Base-by-base conservation (phyloP, 2,113 vertebrate genomes). In the Channa argus region DNA sequence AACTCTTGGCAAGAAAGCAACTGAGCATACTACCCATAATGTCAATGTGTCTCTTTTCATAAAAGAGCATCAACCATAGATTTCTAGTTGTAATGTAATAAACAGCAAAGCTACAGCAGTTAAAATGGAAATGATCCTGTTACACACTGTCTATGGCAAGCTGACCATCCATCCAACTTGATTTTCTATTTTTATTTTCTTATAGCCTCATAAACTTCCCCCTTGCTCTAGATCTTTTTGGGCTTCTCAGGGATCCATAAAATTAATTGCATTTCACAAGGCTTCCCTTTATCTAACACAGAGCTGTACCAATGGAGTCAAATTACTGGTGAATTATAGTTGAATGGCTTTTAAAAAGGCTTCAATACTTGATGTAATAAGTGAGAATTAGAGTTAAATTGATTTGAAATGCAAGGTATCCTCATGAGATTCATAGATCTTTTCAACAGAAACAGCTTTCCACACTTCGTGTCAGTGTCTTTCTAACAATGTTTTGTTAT, bases 161-260 rank as follows among this genome's bases (percentile, higher is more conserved):
- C 9, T 39, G 43, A 63, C 14, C n/a, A 50, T 47, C 3, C 24
- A 8, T 13, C 50, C 14, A 36, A 5, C 14, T 2, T 66, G 38
- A 9, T 51, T 37, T 49, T 7, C 41, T 24, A 24, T 41, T 33
- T 6, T 6, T 49, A 5, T 56, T 41, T 43, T 5, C 15, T 47
- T 9, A 1, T 5, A 11, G 24, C 3, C 3, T 53, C 24, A 2
- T 74, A 51, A 46, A 33, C 41, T 8, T 65, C 12, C 50, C 24
- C 43, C 55, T 9, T 1, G n/a, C n/a, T n/a, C n/a, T n/a, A n/a
- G n/a, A n/a, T n/a, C 59, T 15, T n/a, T 43, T 33, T 8, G 50
- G 44, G 38, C 36, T 5, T 3, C 24, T 58, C 46, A 37, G 13
- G 1, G 45, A 83, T 71, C 72, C 14, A 80, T 79, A 68, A 5